phyloP scores from a whole-genome alignment of 2,113 vertebrate species.

The Castor canadensis region DNA sequence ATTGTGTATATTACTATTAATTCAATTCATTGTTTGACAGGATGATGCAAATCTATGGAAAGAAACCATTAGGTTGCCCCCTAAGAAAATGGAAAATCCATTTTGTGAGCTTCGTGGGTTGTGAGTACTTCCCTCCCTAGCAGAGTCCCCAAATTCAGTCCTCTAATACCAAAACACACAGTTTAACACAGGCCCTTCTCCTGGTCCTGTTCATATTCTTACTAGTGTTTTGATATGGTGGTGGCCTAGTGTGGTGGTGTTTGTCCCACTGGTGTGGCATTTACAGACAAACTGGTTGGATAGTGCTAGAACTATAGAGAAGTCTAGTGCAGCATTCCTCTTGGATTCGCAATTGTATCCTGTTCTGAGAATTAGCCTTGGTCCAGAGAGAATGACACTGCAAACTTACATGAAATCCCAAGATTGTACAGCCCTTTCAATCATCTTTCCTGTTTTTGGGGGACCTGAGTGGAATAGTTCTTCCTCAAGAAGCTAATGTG shows the following conservation, averaged over 20 bases:
- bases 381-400: not conserved
- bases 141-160: not conserved
- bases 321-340: not conserved
- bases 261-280: not conserved
- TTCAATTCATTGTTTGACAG: not conserved
- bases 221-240: no score
- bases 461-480: not conserved
- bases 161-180: not conserved
- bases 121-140: not conserved
- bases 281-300: not conserved
- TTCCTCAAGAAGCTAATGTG: not conserved
- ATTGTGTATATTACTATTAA: not conserved
- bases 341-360: not conserved
- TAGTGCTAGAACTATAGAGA: not conserved
- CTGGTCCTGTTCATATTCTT: not conserved
- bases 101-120: not conserved
- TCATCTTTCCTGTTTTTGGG: not conserved
- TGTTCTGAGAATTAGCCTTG: not conserved
- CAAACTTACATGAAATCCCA: not conserved
- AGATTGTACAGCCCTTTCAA: not conserved
- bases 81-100: not conserved
- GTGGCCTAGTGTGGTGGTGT: not conserved
- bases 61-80: not conserved
- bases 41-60: not conserved
- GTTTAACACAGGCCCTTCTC: not conserved